These are phyloP conservation scores for Holocentrus rufus DNA, from an alignment of 2,797 vertebrate species.

Conservation along the genomic window DNA sequence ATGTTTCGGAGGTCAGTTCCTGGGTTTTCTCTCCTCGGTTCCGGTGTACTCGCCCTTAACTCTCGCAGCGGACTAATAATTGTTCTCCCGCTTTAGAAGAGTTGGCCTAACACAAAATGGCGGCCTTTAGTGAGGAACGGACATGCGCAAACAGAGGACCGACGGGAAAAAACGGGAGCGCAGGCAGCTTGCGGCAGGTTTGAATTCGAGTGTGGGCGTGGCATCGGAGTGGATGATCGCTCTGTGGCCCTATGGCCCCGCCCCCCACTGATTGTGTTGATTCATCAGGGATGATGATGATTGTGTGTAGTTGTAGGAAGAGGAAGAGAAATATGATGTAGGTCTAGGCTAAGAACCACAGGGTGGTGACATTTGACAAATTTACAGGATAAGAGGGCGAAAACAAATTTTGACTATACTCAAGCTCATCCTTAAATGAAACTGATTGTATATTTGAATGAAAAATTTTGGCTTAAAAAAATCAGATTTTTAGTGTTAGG, in stretches of 20 bases:
- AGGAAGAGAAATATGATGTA: no score
- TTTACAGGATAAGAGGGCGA: no score
- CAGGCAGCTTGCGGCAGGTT: constrained; percentile 70
- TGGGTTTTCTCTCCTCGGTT: constrained; percentile 21
- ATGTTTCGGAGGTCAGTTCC: constrained; percentile 20
- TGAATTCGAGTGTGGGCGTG: constrained; percentile 73
- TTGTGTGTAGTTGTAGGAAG: no score
- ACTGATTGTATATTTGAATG: no score
- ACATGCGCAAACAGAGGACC: constrained; percentile 80
- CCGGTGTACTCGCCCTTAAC: constrained; percentile 52
- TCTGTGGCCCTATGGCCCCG: no score
- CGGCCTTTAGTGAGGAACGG: constrained; percentile 78
- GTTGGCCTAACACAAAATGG: constrained; percentile 95
- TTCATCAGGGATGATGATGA: neutral
- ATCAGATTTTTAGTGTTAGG: no score
- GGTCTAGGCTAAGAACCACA: no score
- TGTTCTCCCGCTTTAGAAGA: constrained; percentile 78
- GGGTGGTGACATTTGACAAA: no score
- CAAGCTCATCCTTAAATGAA: no score
- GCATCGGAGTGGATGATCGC: neutral
- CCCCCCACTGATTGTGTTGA: no score
- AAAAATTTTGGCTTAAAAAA: no score
- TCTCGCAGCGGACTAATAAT: constrained; percentile 67
- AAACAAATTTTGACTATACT: no score
- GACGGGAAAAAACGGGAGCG: constrained; percentile 59